A percentile compares a stretch with the other conserved stretches of the same genome.
These are phyloP conservation scores for Isurus oxyrinchus DNA, from an alignment of 2,113 vertebrate species.

Conservation along the genomic window DNA sequence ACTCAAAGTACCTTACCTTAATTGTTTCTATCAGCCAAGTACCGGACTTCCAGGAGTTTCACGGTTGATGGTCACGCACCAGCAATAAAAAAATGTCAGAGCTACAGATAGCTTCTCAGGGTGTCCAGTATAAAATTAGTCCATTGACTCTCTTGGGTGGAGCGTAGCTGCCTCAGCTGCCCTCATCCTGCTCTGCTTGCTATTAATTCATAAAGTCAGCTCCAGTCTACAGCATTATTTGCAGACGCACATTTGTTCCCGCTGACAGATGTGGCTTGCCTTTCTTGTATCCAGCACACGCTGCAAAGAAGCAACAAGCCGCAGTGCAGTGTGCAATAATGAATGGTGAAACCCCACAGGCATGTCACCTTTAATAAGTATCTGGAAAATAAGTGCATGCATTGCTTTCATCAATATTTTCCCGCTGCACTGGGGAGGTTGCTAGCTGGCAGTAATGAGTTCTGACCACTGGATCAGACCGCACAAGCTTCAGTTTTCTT, in stretches of 20 bases:
- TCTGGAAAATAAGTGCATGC: background rate
- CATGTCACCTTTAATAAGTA: slow-evolving; percentile 21
- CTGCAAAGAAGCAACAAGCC: background rate
- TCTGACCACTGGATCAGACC: background rate
- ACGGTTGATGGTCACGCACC: background rate
- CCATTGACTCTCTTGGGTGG: too few relatives aligned
- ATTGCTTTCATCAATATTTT: background rate
- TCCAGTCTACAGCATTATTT: background rate
- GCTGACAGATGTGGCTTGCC: background rate
- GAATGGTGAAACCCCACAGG: slow-evolving; percentile 9
- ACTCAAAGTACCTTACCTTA: background rate
- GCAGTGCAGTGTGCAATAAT: slow-evolving; percentile 10
- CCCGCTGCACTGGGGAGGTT: background rate
- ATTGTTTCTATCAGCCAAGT: background rate
- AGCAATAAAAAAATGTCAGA: background rate
- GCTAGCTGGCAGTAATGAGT: too few relatives aligned
- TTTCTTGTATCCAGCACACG: background rate
- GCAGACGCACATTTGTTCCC: too few relatives aligned
- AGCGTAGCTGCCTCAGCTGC: background rate
- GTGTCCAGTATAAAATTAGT: background rate
- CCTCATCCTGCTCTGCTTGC: background rate
- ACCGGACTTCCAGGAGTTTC: background rate
- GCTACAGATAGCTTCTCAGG: background rate
- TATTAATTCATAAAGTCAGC: background rate
- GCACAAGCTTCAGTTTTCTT: background rate